Percentiles rank a stretch among this genome's conserved stretches.
Conservation (phyloP, 1,140 invertebrate genomes). For the Apis laboriosa region DNA sequence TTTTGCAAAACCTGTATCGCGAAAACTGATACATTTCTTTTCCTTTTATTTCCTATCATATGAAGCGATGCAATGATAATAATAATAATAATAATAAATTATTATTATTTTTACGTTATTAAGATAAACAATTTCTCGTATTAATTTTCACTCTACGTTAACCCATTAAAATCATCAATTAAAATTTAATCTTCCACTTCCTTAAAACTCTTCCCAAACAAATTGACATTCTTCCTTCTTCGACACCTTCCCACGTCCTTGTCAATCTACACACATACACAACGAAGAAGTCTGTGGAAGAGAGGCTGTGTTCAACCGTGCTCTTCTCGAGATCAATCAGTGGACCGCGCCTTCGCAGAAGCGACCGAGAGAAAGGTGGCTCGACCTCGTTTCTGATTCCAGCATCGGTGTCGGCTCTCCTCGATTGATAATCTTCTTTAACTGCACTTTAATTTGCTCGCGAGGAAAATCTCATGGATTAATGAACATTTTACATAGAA, state of each 20-base stretch:
- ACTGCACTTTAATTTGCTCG: not conserved
- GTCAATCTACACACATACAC: not conserved
- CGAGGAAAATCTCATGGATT: no score
- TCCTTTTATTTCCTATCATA: no score
- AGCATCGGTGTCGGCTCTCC: not conserved
- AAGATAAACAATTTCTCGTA: no score
- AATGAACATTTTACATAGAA: not conserved
- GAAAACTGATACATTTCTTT: no score
- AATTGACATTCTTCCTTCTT: not conserved
- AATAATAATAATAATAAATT: no score
- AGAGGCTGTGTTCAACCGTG: no score
- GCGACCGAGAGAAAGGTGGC: conserved; percentile 40
- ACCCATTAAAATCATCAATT: not conserved
- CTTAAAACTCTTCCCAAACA: not conserved
- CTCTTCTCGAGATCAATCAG: conserved; percentile 7
- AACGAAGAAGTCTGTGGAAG: not conserved
- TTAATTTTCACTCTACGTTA: not conserved
- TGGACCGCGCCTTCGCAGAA: conserved; percentile 35
- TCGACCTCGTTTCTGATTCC: conserved; percentile 32
- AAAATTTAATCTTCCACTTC: not conserved
- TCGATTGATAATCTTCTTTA: not conserved
- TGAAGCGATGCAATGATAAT: no score
- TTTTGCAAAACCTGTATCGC: no score
- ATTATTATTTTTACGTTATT: not conserved
- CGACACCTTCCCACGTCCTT: not conserved